Evolutionary conservation across 2,888 invertebrate genomes (phyloP).

Genomic region (Morpho helenor): DNA sequence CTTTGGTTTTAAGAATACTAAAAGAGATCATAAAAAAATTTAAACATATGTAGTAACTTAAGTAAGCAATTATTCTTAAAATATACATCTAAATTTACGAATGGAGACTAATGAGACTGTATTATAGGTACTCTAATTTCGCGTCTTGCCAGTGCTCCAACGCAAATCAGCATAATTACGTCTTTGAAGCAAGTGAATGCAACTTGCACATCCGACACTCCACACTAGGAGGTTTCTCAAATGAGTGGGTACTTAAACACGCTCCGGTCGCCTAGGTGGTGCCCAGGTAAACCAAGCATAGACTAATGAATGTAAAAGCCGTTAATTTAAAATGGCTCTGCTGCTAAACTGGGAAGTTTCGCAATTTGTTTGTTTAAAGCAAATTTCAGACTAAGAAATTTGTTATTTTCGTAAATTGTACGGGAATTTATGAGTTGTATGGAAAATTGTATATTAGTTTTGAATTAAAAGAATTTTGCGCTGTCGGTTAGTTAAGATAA

Average conservation of each 20-base stretch:
- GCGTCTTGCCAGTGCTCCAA: conserved; percentile 24
- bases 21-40: too few relatives aligned
- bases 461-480: too few relatives aligned
- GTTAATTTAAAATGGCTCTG: conserved; percentile 10
- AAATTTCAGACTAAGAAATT: too few relatives aligned
- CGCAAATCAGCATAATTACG: conserved; percentile 29
- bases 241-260: conserved; percentile 27
- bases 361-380: too few relatives aligned
- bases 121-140: conserved; percentile 24
- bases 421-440: too few relatives aligned
- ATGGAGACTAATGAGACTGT: conserved; percentile 17
- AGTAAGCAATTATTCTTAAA: too few relatives aligned
- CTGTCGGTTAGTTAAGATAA: too few relatives aligned
- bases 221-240: conserved; percentile 26
- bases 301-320: conserved; percentile 12
- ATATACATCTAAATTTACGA: conserved; percentile 16
- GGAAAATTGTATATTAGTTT: too few relatives aligned
- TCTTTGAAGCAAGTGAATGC: conserved; percentile 27
- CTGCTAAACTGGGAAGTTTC: background rate
- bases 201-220: conserved; percentile 29
- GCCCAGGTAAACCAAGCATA: conserved; percentile 17
- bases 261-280: conserved; percentile 23
- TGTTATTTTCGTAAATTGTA: too few relatives aligned
- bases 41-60: too few relatives aligned
- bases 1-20: too few relatives aligned